Conservation (phyloP, 1,140 invertebrate species). For the Drosophila asahinai region DNA sequence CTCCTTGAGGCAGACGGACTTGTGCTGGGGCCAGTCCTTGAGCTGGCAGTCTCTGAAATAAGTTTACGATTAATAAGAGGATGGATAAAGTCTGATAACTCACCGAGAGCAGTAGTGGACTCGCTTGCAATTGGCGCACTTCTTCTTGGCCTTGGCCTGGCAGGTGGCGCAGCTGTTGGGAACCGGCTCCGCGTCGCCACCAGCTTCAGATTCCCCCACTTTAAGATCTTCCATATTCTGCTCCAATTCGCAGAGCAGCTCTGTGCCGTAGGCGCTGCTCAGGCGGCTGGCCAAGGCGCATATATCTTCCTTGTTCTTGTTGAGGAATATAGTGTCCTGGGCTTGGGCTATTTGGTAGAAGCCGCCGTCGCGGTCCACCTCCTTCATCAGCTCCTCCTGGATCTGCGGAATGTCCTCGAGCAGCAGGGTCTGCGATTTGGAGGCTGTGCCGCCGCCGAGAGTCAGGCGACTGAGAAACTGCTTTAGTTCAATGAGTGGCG, state of each 20-base stretch:
- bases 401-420: slow-evolving; percentile 87
- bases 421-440: slow-evolving; percentile 82
- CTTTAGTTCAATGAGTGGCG: slow-evolving; percentile 90
- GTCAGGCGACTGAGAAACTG: slow-evolving; percentile 88
- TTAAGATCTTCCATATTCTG: slow-evolving; percentile 48
- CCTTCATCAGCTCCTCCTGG: slow-evolving; percentile 79
- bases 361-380: slow-evolving; percentile 86
- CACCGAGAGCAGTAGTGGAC: slow-evolving; percentile 86
- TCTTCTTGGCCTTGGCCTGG: slow-evolving; percentile 84
- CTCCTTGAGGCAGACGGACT: slow-evolving; percentile 52
- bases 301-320: slow-evolving; percentile 86
- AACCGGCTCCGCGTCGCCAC: slow-evolving; percentile 6
- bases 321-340: slow-evolving; percentile 86
- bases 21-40: slow-evolving; percentile 86
- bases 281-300: slow-evolving; percentile 85
- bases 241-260: slow-evolving; percentile 86
- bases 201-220: slow-evolving; percentile 18
- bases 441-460: slow-evolving; percentile 35
- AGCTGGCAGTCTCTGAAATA: slow-evolving; percentile 85
- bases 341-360: slow-evolving; percentile 86
- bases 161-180: slow-evolving; percentile 84
- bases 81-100: background rate
- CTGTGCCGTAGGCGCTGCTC: slow-evolving; percentile 86
- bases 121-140: slow-evolving; percentile 86
- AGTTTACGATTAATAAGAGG: background rate